Conservation (phyloP, 1,140 invertebrate genomes). For the Medauroidea extradentata region DNA sequence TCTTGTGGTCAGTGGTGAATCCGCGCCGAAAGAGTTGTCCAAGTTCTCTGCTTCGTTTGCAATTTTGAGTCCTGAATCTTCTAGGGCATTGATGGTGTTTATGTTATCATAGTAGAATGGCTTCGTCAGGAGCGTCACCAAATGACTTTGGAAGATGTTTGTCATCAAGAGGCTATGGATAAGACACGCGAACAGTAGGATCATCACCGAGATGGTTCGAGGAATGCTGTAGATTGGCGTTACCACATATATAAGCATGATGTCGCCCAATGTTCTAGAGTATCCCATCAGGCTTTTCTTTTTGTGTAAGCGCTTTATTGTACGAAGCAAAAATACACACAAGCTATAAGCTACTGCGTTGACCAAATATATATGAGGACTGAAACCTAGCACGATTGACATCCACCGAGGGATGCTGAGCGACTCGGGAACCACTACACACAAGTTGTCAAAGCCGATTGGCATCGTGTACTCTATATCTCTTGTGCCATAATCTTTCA, state of each 20-base stretch:
- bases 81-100: conserved; percentile 35
- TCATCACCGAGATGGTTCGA: conserved; percentile 20
- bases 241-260: too few species aligned
- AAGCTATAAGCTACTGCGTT: conserved; percentile 23
- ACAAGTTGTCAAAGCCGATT: conserved; percentile 38
- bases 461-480: conserved; percentile 35
- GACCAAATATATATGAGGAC: conserved; percentile 32
- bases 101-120: conserved; percentile 39
- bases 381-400: conserved; percentile 39
- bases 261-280: too few species aligned
- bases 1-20: too few species aligned
- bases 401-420: conserved; percentile 40
- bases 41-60: conserved; percentile 27
- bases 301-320: too few species aligned
- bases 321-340: conserved; percentile 27
- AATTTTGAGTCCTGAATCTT: conserved; percentile 33
- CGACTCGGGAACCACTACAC: conserved; percentile 41
- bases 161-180: conserved; percentile 35
- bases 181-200: conserved; percentile 32
- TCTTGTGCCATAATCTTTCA: conserved; percentile 35
- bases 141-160: conserved; percentile 21
- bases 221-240: too few species aligned
- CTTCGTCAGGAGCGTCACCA: conserved; percentile 22
- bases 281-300: too few species aligned
- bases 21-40: conserved; percentile 30